Base-by-base conservation (phyloP, 2,797 vertebrate genomes). In the Anabacerthia variegaticeps region DNA sequence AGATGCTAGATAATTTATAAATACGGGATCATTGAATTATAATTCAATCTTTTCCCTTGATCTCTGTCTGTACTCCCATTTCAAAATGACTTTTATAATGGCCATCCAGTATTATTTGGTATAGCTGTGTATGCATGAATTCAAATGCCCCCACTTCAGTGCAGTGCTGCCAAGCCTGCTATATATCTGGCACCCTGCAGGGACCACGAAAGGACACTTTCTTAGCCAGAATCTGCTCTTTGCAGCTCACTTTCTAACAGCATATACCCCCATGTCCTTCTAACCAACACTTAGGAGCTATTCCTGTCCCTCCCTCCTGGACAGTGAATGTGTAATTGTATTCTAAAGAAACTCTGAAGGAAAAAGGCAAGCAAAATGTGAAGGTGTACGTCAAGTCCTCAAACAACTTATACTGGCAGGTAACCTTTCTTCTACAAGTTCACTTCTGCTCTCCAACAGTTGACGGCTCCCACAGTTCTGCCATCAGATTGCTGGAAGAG, bases 1-100 rank as follows among this genome's bases (percentile, higher is more conserved):
- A 71, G 79, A 59, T 85, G 69, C 51, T 68, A 30, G 73, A 86
- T 92, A 95, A 96, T 92, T 92, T 94, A 94, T 80, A 96, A 93
- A 94, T 78, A 92, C 28, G 21, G 32, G 34, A 67, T 67, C 32
- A 71, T 26, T 82, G 61, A 90, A 92, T 65, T 74, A 63, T 61
- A 93, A 91, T 82, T 91, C 91, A 83, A 21, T 80, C 26, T 76
- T 62, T 68, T 27, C 21, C 39, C 52, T 2, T 27, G 1, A 51
- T 67, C 34, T 91, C 49, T 48, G 4, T 52, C 74, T 62, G 27
- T 44, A 77, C 72, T 88, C 83, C 79, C 81, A 30, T 93, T 92
- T 94, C 59, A 77, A 71, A 88, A 92, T 41, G 30, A 34, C 79
- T 94, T 89, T 59, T 76, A 17, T 43, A 75, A 52, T 20, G 30